Evolutionary conservation across 1,140 invertebrate species (phyloP), one percentile per base, ranked within the genome.

Genomic region (Ephestia elutella): DNA sequence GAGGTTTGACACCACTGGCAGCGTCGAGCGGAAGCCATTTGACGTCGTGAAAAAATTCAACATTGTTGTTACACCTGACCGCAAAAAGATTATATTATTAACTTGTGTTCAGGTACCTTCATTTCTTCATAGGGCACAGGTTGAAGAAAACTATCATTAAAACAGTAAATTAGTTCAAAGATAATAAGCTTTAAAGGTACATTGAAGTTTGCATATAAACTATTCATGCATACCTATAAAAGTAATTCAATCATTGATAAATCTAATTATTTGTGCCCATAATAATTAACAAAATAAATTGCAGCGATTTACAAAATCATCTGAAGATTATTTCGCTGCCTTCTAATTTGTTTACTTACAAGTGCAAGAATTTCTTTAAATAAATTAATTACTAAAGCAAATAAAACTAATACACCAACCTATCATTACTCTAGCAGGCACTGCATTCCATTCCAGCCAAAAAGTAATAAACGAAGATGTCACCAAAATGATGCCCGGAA

Each of bases 1-100:
- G 71, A 98, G 85, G 86, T 97, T 97, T 11, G 96, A 97, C 53
- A 97, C 96, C 53, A 97, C 96, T 3, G 96, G 96, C 77, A 97
- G 90, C 49, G 96, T 97, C 68, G 94, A 95, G 73, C 95, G 93
- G 87, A 96, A 96, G 77, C 94, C 94, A 78, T 95, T 96, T 59
- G 95, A 96, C 75, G 96, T 98, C 68, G 96, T 98, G 93, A 97
- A 97, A 92, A 97, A 97, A 91, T 97, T 97, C 92, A 98, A 93
- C 96, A 98, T 98, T 86, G 96, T 98, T 70, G 96, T 97, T 79
- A 98, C 96, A 86, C 95, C 95, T 96, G 87, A 49, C 64, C 60
- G 63, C 49, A 62, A 54, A 54, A 49, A 49, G 51, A 53, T 17
- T 15, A 10, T 35, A 50, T 50, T 50, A 50, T 25, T 57, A n/a